These are phyloP conservation scores for Dysidea cf. avara DNA, from an alignment of 37 sponge, comb jelly and placozoan genomes.

Conservation along the genomic window DNA sequence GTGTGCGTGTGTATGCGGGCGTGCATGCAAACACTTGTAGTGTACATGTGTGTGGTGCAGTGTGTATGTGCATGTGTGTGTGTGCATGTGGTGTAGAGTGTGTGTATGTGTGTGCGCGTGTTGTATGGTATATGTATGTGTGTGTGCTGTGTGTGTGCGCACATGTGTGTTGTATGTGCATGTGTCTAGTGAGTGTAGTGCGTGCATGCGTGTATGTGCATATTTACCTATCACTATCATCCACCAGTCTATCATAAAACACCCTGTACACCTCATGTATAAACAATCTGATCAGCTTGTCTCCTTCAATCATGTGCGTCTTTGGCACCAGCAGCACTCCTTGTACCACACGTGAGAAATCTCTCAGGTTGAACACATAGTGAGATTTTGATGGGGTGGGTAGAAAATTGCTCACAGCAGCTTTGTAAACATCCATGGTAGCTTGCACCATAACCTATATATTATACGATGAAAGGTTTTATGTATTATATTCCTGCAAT, in stretches of 20 bases:
- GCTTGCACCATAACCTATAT: constrained; percentile 86
- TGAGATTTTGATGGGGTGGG: constrained; percentile 98
- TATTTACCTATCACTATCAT: constrained; percentile 78
- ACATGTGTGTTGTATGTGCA: no score
- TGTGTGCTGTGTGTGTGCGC: no score
- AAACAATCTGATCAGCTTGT: constrained; percentile 92
- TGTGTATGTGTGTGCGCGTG: no score
- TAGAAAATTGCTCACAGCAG: constrained; percentile 82
- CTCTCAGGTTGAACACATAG: constrained; percentile 97
- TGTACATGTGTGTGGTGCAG: no score
- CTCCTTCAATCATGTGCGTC: constrained; percentile 79
- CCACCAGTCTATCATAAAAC: constrained; percentile 94
- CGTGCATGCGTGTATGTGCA: neutral
- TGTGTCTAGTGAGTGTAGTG: no score
- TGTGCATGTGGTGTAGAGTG: no score
- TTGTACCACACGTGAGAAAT: constrained; percentile 90
- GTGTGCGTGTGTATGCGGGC: no score
- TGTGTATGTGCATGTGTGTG: no score
- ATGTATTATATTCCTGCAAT: no score
- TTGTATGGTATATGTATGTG: no score
- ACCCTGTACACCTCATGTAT: constrained; percentile 95
- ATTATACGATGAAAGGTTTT: no score
- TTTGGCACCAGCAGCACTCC: constrained; percentile 89
- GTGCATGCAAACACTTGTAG: no score
- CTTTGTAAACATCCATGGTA: constrained; percentile 89